Conservation (phyloP, 2,888 invertebrate genomes). For the Volucella zonaria region DNA sequence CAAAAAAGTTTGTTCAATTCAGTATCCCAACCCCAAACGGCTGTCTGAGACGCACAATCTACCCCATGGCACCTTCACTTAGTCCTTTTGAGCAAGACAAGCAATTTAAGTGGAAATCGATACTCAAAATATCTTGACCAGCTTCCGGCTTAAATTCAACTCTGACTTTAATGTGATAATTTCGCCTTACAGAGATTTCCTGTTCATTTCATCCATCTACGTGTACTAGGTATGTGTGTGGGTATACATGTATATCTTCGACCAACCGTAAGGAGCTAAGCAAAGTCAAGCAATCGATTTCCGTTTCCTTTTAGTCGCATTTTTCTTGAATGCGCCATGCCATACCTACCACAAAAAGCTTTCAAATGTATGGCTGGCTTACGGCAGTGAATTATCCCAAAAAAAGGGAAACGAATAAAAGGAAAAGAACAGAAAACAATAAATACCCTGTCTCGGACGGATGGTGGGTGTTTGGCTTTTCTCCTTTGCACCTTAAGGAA, state of each 20-base stretch:
- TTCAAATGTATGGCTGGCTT: constrained; percentile 40
- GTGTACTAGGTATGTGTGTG: no score
- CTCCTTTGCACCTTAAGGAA: background rate
- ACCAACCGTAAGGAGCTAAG: background rate
- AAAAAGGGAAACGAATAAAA: background rate
- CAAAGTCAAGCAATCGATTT: constrained; percentile 48
- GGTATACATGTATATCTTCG: no score
- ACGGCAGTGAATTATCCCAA: no score
- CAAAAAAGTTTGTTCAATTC: background rate
- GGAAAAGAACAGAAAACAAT: constrained; percentile 4
- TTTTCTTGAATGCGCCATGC: background rate
- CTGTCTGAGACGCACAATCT: background rate
- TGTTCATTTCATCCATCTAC: background rate
- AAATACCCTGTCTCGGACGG: constrained; percentile 14
- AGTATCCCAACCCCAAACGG: background rate
- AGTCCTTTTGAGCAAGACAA: constrained; percentile 13
- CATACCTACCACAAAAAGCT: constrained; percentile 1
- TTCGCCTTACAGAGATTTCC: constrained; percentile 38
- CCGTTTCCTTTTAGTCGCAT: constrained; percentile 25
- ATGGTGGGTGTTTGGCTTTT: background rate
- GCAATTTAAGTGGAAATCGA: constrained; percentile 49
- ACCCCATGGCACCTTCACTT: background rate
- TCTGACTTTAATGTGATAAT: constrained; percentile 29
- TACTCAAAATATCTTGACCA: constrained; percentile 51
- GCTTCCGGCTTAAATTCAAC: constrained; percentile 65